Base-by-base conservation (phyloP, 2,797 vertebrate species). In the Dicrostonyx torquatus region DNA sequence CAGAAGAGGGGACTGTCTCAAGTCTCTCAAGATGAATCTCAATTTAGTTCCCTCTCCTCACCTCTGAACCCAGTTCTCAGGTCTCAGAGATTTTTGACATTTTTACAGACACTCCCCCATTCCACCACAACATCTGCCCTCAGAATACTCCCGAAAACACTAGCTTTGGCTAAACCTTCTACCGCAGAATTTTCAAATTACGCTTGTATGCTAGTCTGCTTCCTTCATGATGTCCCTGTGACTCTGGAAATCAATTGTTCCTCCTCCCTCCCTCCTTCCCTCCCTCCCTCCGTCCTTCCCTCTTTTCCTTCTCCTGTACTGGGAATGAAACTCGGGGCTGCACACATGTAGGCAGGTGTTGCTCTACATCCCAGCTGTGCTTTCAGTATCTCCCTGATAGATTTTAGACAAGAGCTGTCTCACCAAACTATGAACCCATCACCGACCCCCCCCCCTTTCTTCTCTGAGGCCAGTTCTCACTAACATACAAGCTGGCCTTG, bases 1-100 rank as follows among this genome's bases (percentile, higher is more conserved):
- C 98, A 99, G 96, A 99, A 99, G 98, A 99, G 98, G 97, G 98
- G 98, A 10, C 98, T 22, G n/a, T 31, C 55, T 37, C 0, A 2
- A 60, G 64, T 98, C 17, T 98, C 98, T 93, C 98, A 98, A 89
- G 98, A 18, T 79, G 48, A 73, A 48, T 13, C n/a, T 26, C 18
- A 13, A 17, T 11, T 22, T 17, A 0, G 2, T 20, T 5, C 68
- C 83, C 37, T 31, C 48, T 24, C 24, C 29, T 87, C 31, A 50
- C 34, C 14, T 12, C 13, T 7, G 10, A 29, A 12, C 5, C 5
- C 64, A 18, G 18, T 18, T 40, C 45, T 72, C 76, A 50, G 37
- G 58, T 43, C 43, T 82, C 64, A 43, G 60, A 48, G 11, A 11
- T 37, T 58, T 50, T 62, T 6, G 29, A 60, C 34, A 88, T 22